Evolutionary conservation across 53 echinoderm and acorn worm species (phyloP), one percentile per base, ranked within the genome.

Genomic region (Apostichopus leukothele): DNA sequence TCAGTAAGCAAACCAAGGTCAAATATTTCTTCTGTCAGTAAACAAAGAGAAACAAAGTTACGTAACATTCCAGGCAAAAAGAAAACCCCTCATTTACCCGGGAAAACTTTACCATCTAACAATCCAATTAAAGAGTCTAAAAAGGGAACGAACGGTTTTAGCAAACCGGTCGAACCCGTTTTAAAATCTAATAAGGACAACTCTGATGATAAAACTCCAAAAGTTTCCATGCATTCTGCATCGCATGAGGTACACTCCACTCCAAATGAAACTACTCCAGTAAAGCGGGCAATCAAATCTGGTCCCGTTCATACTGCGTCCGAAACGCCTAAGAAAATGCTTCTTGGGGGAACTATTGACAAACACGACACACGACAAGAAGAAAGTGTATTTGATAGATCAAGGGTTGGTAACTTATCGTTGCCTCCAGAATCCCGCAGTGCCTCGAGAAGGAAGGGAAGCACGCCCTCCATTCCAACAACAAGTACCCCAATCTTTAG

Each of bases 381-480:
- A 9, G 14, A 9, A 3, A 39, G 68, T 67, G 10, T 23, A 23
- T 39, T 85, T 11, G 39, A 25, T 9, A 85, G 85, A 26, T 67
- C 85, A 85, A 60, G 67, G 14, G 23, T 63, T 8, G 67, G 67
- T 20, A 63, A 85, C 59, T 67, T 50, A 50, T 85, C 85, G 18
- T 50, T 85, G 50, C 85, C 85, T 16, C 68, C 85, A 7, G 67
- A 85, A 18, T 67, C 67, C 21, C 85, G 85, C 5, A 84, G 53
- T 23, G 9, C 22, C 9, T 22, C 18, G 2, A 55, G 60, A 6
- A 27, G 85, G 27, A 85, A 85, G 50, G 18, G 66, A 2, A 85
- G 67, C 59, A 12, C 9, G 27, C 23, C 85, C 14, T 67, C 12
- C 3, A 27, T 66, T 9, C 50, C 63, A 16, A 5, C 63, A 9